Conservation (phyloP, 2,113 vertebrate species). For the Orientallactaga bullata region DNA sequence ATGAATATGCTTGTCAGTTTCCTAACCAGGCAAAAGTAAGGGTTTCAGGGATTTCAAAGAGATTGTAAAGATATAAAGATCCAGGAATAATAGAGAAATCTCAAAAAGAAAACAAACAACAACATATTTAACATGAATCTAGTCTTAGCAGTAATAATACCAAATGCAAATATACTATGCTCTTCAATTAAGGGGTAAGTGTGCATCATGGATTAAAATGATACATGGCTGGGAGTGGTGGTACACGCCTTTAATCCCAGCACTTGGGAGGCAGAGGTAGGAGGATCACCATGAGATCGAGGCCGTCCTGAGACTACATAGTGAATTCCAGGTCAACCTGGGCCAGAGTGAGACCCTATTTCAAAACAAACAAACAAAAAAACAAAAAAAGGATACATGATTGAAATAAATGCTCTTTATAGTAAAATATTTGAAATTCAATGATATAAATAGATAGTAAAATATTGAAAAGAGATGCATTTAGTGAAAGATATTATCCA, state of each 20-base stretch:
- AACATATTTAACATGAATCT: neutral
- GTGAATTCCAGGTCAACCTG: too few species aligned
- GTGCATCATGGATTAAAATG: neutral
- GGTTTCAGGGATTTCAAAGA: neutral
- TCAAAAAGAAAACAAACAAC: neutral
- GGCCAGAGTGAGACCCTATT: too few species aligned
- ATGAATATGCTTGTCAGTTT: neutral
- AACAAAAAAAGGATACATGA: neutral
- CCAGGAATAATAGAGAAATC: neutral
- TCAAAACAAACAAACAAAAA: too few species aligned
- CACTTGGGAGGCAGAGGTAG: too few species aligned
- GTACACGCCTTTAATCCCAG: too few species aligned
- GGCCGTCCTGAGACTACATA: too few species aligned
- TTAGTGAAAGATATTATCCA: neutral
- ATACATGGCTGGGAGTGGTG: too few species aligned
- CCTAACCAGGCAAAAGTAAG: neutral
- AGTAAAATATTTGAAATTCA: neutral
- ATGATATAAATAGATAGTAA: neutral
- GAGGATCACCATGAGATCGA: too few species aligned
- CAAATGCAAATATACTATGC: neutral
- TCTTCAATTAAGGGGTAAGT: neutral
- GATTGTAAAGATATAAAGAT: neutral
- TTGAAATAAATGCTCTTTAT: too few species aligned
- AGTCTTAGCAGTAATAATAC: neutral
- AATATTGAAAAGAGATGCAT: neutral